These are phyloP conservation scores for Hirtodrosophila alboralis DNA, from an alignment of 2,888 invertebrate genomes.

Conservation along the genomic window DNA sequence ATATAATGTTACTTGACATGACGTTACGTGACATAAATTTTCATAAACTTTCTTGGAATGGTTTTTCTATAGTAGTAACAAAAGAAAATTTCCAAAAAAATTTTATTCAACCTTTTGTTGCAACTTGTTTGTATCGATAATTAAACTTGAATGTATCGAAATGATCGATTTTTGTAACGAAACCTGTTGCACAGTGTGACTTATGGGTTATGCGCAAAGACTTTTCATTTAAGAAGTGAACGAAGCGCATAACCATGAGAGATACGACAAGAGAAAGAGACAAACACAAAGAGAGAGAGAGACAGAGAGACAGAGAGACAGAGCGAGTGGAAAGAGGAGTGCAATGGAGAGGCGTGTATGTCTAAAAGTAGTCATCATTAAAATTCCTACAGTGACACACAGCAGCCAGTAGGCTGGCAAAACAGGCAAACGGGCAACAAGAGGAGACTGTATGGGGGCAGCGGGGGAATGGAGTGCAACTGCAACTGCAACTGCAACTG, in stretches of 20 bases:
- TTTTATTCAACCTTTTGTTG: too few species aligned
- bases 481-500: slow-evolving; percentile 23
- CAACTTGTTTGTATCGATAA: too few species aligned
- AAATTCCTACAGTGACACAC: slow-evolving; percentile 79
- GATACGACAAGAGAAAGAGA: slow-evolving; percentile 6
- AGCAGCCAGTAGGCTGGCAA: slow-evolving; percentile 34
- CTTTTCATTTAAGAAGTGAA: slow-evolving; percentile 40
- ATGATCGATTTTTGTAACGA: neutral
- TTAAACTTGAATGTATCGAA: neutral
- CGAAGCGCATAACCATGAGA: slow-evolving; percentile 5
- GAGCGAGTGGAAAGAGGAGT: slow-evolving; percentile 11
- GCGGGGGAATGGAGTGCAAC: neutral
- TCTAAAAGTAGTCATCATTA: slow-evolving; percentile 81
- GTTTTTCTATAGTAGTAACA: too few species aligned
- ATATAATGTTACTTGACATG: too few species aligned
- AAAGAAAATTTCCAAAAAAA: too few species aligned
- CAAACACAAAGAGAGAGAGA: neutral
- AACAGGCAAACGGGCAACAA: slow-evolving; percentile 10
- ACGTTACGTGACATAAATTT: too few species aligned
- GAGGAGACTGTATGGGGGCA: neutral
- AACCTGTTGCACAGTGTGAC: slow-evolving; percentile 35
- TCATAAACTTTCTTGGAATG: too few species aligned
- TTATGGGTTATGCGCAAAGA: slow-evolving; percentile 38
- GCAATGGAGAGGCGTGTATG: slow-evolving; percentile 73
- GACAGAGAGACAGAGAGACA: neutral